These are phyloP conservation scores for Apamea sordens DNA, from an alignment of 2,888 invertebrate species.

Conservation along the genomic window DNA sequence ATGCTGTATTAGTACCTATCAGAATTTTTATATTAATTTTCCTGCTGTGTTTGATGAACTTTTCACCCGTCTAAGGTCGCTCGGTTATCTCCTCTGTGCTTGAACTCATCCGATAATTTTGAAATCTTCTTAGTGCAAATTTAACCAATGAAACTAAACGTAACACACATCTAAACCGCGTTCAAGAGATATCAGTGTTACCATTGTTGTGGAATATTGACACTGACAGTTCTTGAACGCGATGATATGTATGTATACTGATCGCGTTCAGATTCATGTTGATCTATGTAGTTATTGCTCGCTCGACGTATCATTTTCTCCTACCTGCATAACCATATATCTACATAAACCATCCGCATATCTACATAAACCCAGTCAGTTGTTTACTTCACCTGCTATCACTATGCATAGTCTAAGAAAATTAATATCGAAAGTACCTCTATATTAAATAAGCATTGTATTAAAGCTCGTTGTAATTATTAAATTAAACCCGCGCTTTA, in stretches of 20 bases:
- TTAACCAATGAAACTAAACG: background rate
- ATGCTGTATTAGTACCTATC: background rate
- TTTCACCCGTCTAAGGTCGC: too few relatives aligned
- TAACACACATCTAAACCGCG: background rate
- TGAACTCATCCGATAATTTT: background rate
- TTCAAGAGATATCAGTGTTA: background rate
- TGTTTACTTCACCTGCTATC: background rate
- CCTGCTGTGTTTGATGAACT: background rate
- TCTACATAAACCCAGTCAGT: too few relatives aligned
- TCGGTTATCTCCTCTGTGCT: background rate
- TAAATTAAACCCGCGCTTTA: conserved; percentile 13
- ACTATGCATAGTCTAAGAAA: background rate
- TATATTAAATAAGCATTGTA: conserved; percentile 11
- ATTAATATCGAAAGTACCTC: conserved; percentile 1
- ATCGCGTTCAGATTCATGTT: background rate
- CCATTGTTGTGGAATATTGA: background rate
- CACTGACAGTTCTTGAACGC: background rate
- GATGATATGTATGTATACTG: background rate
- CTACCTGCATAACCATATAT: background rate
- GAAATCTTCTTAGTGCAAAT: background rate
- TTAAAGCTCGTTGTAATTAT: conserved; percentile 30
- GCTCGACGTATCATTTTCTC: background rate
- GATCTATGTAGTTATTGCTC: too few relatives aligned
- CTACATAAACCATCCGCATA: too few relatives aligned
- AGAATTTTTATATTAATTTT: background rate